A percentile compares a stretch with the other conserved stretches of the same genome.
These are phyloP conservation scores for Morbakka virulenta DNA, from an alignment of 30 jellyfish, hydroid and myxozoan species.

Conservation along the genomic window DNA sequence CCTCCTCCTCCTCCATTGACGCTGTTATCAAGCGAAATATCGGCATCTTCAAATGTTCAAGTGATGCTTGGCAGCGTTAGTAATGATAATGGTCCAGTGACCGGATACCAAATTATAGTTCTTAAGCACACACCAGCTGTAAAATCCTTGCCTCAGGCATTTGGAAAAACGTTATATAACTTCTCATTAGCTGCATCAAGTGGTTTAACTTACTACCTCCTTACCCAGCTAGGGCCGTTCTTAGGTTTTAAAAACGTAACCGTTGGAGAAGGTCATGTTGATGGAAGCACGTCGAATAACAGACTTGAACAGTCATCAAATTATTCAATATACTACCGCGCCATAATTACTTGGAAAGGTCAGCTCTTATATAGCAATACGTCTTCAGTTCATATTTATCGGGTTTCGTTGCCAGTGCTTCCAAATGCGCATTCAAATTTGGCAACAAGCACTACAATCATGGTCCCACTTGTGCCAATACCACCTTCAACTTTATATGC, in stretches of 20 bases:
- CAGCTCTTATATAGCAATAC: conserved; percentile 3
- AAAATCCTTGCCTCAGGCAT: background rate
- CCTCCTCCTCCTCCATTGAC: conserved; percentile 32
- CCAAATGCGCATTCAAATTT: background rate
- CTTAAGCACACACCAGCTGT: background rate
- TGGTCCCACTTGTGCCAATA: background rate
- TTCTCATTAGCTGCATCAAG: conserved; percentile 10
- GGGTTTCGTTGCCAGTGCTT: conserved; percentile 13
- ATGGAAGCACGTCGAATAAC: conserved; percentile 16
- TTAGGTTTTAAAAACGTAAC: background rate
- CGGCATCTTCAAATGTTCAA: background rate
- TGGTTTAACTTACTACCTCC: conserved; percentile 15
- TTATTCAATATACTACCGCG: conserved; percentile 43
- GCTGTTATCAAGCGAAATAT: conserved; percentile 6
- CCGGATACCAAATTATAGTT: conserved; percentile 39
- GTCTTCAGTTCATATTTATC: conserved; percentile 21
- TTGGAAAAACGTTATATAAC: background rate
- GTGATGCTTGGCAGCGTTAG: conserved; percentile 22
- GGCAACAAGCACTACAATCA: background rate
- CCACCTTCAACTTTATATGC: background rate
- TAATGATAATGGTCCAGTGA: conserved; percentile 33
- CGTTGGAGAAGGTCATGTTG: conserved; percentile 49
- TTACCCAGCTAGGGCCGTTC: conserved; percentile 9
- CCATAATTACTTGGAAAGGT: conserved; percentile 51
- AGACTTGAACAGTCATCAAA: conserved; percentile 33